These are phyloP conservation scores for Drosophila putrida DNA, from an alignment of 2,888 invertebrate genomes.

Conservation along the genomic window DNA sequence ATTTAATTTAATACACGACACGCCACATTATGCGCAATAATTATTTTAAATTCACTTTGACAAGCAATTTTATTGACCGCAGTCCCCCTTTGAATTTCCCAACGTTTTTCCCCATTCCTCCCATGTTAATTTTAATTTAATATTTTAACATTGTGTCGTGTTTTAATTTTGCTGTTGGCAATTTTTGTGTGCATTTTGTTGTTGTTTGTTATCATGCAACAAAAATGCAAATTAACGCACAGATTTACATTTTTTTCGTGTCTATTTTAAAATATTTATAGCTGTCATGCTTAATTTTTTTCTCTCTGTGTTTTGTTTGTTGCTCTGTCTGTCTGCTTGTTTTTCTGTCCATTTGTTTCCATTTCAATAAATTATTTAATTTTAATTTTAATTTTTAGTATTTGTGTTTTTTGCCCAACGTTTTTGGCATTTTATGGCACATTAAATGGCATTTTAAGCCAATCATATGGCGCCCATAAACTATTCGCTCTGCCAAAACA, in stretches of 20 bases:
- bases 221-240: slow-evolving; percentile 81
- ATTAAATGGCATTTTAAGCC: slow-evolving; percentile 52
- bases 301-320: slow-evolving; percentile 10
- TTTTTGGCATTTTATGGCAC: slow-evolving; percentile 56
- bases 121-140: slow-evolving; percentile 75
- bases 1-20: slow-evolving; percentile 78
- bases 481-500: slow-evolving; percentile 26
- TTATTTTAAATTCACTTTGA: slow-evolving; percentile 81
- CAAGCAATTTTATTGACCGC: slow-evolving; percentile 59
- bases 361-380: slow-evolving; percentile 74
- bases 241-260: slow-evolving; percentile 56
- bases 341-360: slow-evolving; percentile 28
- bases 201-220: slow-evolving; percentile 66
- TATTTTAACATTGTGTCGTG: slow-evolving; percentile 75
- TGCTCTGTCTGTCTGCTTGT: background rate
- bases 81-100: background rate
- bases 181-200: slow-evolving; percentile 55
- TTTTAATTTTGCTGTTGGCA: slow-evolving; percentile 64
- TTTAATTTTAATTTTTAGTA: slow-evolving; percentile 43
- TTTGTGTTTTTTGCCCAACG: slow-evolving; percentile 19
- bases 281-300: slow-evolving; percentile 59
- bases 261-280: slow-evolving; percentile 74
- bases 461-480: slow-evolving; percentile 58
- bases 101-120: slow-evolving; percentile 30
- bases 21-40: slow-evolving; percentile 75